Evolutionary conservation across 2,797 vertebrate genomes (phyloP).

Genomic region (Thripadectes ignobilis): DNA sequence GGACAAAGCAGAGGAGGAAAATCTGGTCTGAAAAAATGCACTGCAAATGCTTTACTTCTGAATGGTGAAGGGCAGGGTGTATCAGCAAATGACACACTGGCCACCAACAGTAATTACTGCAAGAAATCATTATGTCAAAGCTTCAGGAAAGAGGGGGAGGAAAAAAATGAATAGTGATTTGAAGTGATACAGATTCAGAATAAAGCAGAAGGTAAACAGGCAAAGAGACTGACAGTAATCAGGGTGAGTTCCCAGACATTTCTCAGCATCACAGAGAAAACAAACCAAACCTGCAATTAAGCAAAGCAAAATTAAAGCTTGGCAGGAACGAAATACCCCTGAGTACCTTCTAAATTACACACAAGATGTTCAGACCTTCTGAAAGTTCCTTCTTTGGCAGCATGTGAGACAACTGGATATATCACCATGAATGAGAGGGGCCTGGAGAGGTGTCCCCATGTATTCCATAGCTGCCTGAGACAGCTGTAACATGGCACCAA

Average conservation of each 20-base stretch:
- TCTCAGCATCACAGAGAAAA: background rate
- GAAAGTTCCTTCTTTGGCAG: background rate
- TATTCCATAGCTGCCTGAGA: background rate
- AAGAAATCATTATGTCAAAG: background rate
- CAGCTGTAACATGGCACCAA: background rate
- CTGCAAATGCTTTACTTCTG: background rate
- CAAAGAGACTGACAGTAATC: fast-evolving
- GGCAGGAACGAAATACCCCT: background rate
- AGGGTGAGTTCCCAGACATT: background rate
- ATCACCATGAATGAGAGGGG: background rate
- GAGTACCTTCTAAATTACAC: conserved; percentile 27
- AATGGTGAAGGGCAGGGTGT: background rate
- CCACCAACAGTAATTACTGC: background rate
- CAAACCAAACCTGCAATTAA: conserved; percentile 3
- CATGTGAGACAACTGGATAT: background rate
- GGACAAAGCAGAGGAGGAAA: conserved; percentile 62
- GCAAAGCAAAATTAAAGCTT: conserved; percentile 30
- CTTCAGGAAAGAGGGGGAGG: background rate
- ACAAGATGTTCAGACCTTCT: conserved; percentile 6
- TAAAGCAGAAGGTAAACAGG: background rate
- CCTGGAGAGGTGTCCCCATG: background rate
- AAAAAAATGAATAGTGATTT: background rate
- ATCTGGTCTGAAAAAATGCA: background rate
- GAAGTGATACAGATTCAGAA: background rate
- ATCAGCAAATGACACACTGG: background rate